Evolutionary conservation across 2,888 invertebrate genomes (phyloP), one percentile per base, ranked within the genome.

Genomic region (Anarsia innoxiella): DNA sequence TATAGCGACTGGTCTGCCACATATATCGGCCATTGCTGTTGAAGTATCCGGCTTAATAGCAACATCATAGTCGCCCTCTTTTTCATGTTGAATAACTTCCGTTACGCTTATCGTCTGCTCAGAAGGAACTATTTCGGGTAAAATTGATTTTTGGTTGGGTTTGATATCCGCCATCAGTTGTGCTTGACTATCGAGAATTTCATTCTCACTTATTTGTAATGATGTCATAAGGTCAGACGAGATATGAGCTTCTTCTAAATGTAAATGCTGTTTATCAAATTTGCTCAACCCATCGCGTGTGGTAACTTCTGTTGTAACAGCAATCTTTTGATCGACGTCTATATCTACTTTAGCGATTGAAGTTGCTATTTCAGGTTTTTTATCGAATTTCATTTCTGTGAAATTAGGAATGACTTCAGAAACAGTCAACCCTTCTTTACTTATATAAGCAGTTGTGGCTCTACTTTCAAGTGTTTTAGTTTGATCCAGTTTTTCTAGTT

Each of bases 351-450:
- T 83, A 11, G 90, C 90, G 53, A 69, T 84, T 19, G 66, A 75
- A 38, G 67, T 57, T 42, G 75, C 61, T n/a, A 80, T 77, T 37
- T 53, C 50, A 50, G 71, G 59, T 27, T 63, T 53, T 45, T 67
- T 55, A 15, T 59, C 69, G 13, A 88, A 68, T 38, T 57, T 71
- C 66, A 72, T 67, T 80, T 88, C 89, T 59, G 70, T 83, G 32
- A 88, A 75, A 37, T 72, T 70, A 2, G 79, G 53, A 36, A 85
- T 55, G 0, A 87, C 59, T 70, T 90, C 88, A 3, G 86, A 89
- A 9, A 92, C 74, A 54, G 86, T 87, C 30, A 93, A 47, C 47
- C 89, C 74, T 90, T 86, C 55, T 71, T 87, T 82, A 79, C 87
- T 59, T 73, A 86, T 65, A 86, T 88, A 79, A 16, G 87, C 55